Evolutionary conservation across 2,797 vertebrate genomes (phyloP).

Genomic region (Sebastes dallii): DNA sequence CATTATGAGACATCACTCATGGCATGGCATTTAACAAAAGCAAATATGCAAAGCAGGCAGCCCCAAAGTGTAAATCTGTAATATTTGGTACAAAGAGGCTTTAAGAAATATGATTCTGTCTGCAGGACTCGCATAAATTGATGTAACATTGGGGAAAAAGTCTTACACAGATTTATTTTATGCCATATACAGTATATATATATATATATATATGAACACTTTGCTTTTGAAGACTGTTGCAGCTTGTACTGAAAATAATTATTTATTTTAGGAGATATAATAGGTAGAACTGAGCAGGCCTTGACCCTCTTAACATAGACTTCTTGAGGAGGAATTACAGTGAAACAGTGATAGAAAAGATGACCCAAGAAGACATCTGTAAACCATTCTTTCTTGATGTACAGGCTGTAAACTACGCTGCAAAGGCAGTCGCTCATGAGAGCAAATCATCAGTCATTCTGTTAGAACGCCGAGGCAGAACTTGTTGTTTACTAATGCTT

Average conservation of each 20-base stretch:
- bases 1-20: constrained; percentile 3
- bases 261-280: background rate
- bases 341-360: background rate
- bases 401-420: background rate
- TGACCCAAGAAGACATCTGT: background rate
- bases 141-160: background rate
- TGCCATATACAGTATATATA: too few relatives aligned
- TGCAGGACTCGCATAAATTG: background rate
- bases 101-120: background rate
- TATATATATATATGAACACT: background rate
- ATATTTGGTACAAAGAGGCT: background rate
- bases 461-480: too few relatives aligned
- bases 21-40: background rate
- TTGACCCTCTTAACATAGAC: background rate
- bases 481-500: too few relatives aligned
- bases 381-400: background rate
- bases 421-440: too few relatives aligned
- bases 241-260: background rate
- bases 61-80: background rate
- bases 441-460: too few relatives aligned
- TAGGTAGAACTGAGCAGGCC: background rate
- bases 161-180: too few relatives aligned
- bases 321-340: background rate
- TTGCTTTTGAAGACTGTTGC: background rate
- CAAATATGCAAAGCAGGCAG: constrained; percentile 4